Percentiles rank a stretch among this genome's conserved stretches.
These are phyloP conservation scores for Alectoris magna DNA, from an alignment of 2,797 vertebrate species.

Conservation along the genomic window DNA sequence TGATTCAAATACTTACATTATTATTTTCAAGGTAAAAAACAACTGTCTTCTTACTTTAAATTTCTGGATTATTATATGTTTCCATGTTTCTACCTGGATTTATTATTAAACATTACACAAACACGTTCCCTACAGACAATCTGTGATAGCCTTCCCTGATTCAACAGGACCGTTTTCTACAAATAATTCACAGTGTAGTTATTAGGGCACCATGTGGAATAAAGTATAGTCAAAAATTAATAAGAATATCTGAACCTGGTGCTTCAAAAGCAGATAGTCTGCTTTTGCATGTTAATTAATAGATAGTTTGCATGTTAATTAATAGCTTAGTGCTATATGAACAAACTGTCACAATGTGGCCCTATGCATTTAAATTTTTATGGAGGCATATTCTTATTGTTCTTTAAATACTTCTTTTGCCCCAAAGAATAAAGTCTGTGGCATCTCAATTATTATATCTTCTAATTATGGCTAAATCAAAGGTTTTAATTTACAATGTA, in stretches of 20 bases:
- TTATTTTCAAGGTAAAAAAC: neutral
- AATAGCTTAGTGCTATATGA: neutral
- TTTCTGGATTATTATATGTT: neutral
- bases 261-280: neutral
- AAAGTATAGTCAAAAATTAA: neutral
- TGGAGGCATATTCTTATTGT: neutral
- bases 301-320: neutral
- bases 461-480: constrained; percentile 31
- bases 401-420: neutral
- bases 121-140: neutral
- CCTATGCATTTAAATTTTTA: neutral
- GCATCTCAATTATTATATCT: neutral
- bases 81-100: neutral
- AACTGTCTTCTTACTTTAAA: neutral
- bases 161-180: neutral
- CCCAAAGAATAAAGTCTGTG: neutral
- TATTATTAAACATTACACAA: neutral
- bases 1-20: neutral
- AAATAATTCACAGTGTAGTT: neutral
- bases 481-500: constrained; percentile 1
- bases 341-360: neutral
- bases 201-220: neutral
- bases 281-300: neutral
- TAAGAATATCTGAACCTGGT: neutral
- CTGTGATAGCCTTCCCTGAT: neutral